phyloP scores from a whole-genome alignment of 2,113 vertebrate species.

The Eulemur rufifrons region DNA sequence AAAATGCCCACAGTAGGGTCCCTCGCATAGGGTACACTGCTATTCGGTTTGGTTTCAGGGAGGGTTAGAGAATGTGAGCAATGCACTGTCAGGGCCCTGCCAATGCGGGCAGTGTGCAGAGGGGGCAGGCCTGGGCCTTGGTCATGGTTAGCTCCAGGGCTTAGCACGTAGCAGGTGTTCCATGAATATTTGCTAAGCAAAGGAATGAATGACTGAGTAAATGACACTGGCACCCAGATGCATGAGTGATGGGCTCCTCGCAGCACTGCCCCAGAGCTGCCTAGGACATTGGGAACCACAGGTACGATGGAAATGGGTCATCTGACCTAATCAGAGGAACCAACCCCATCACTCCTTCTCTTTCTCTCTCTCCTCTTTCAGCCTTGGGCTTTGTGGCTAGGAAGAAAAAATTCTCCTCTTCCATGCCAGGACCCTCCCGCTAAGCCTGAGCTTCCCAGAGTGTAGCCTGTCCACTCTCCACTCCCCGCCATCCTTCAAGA shows the following conservation, averaged over 20 bases:
- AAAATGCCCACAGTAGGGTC: not conserved
- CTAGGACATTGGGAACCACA: too few relatives aligned
- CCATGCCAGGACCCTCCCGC: not conserved
- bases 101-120: rapidly evolving
- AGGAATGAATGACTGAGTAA: not conserved
- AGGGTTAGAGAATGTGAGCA: not conserved
- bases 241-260: not conserved
- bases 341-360: too few relatives aligned
- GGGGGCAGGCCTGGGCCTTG: rapidly evolving
- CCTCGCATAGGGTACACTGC: not conserved
- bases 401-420: not conserved
- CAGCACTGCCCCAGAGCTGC: not conserved
- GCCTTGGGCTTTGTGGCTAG: not conserved
- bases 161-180: not conserved
- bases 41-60: too few relatives aligned
- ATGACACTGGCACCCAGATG: not conserved
- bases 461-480: not conserved
- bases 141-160: not conserved
- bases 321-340: not conserved
- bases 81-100: not conserved
- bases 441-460: not conserved
- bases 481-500: not conserved
- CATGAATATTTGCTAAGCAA: not conserved
- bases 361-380: not conserved
- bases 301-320: not conserved